Percentiles rank a stretch among this genome's conserved stretches.
Evolutionary conservation across 64 coral and sea anemone species (phyloP).

Genomic region (Montipora efflorescens): DNA sequence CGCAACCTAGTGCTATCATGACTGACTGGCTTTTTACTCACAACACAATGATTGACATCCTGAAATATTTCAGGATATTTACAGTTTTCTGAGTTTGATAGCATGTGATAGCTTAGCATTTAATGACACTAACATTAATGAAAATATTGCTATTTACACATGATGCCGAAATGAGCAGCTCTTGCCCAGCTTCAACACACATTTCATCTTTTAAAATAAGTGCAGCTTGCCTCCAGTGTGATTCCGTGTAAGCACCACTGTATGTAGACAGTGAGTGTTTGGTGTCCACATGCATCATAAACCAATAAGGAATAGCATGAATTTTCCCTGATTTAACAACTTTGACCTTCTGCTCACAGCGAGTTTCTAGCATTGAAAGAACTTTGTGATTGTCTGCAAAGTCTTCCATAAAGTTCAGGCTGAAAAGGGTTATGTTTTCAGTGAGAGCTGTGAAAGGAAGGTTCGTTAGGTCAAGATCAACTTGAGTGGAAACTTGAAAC

Average conservation of each 20-base stretch:
- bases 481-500: slow-evolving; percentile 90
- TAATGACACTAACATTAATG: slow-evolving; percentile 29
- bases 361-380: slow-evolving; percentile 76
- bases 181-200: slow-evolving; percentile 64
- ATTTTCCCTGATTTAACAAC: slow-evolving; percentile 58
- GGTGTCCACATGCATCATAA: slow-evolving; percentile 59
- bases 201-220: slow-evolving; percentile 72
- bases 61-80: too few species aligned
- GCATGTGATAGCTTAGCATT: not conserved
- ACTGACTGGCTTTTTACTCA: too few species aligned
- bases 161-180: slow-evolving; percentile 62
- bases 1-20: too few species aligned
- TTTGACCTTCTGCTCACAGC: slow-evolving; percentile 65
- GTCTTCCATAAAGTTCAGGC: slow-evolving; percentile 67
- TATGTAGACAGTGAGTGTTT: slow-evolving; percentile 62
- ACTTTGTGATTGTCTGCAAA: slow-evolving; percentile 57
- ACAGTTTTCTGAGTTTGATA: too few species aligned
- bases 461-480: slow-evolving; percentile 78
- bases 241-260: slow-evolving; percentile 59
- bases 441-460: slow-evolving; percentile 66
- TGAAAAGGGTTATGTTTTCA: slow-evolving; percentile 61
- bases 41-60: too few species aligned
- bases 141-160: slow-evolving; percentile 86
- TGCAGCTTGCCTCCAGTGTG: slow-evolving; percentile 93
- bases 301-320: slow-evolving; percentile 95